Percentiles rank a stretch among this genome's conserved stretches.
These are phyloP conservation scores for Digitonthophagus gazella DNA, from an alignment of 2,888 invertebrate genomes.

Conservation along the genomic window DNA sequence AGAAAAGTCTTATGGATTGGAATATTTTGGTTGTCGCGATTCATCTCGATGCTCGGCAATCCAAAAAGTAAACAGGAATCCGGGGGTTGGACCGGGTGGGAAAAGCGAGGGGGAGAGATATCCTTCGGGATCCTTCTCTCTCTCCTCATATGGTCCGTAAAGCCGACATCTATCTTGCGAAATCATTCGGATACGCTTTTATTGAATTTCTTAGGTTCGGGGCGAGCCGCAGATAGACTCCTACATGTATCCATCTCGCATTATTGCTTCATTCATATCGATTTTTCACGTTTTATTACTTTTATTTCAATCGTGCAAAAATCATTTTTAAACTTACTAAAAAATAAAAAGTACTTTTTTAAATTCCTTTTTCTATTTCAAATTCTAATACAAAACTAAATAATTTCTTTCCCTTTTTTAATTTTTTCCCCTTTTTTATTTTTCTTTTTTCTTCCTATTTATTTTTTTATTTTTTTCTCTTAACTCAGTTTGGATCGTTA, in stretches of 20 bases:
- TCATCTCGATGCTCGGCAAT: neutral
- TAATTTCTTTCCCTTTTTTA: too few relatives aligned
- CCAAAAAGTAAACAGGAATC: neutral
- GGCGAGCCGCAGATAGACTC: constrained; percentile 43
- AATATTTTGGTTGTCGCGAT: neutral
- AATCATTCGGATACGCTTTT: constrained; percentile 41
- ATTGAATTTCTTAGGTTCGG: constrained; percentile 47
- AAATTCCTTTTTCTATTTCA: too few relatives aligned
- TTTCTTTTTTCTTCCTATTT: too few relatives aligned
- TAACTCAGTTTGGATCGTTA: too few relatives aligned
- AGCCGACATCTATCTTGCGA: constrained; percentile 35
- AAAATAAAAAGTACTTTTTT: too few relatives aligned
- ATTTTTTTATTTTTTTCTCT: too few relatives aligned
- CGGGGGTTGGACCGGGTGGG: neutral
- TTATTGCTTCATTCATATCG: constrained; percentile 49
- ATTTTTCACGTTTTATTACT: constrained; percentile 32
- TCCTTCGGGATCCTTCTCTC: neutral
- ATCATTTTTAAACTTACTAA: too few relatives aligned
- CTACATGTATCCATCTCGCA: constrained; percentile 47
- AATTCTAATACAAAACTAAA: too few relatives aligned
- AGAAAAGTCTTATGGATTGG: neutral
- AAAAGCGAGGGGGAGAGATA: neutral
- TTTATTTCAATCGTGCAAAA: too few relatives aligned
- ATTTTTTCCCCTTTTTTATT: too few relatives aligned
- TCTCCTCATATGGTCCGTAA: neutral